Evolutionary conservation across 2,797 vertebrate species (phyloP), one percentile per base, ranked within the genome.

Genomic region (Anas bernieri): DNA sequence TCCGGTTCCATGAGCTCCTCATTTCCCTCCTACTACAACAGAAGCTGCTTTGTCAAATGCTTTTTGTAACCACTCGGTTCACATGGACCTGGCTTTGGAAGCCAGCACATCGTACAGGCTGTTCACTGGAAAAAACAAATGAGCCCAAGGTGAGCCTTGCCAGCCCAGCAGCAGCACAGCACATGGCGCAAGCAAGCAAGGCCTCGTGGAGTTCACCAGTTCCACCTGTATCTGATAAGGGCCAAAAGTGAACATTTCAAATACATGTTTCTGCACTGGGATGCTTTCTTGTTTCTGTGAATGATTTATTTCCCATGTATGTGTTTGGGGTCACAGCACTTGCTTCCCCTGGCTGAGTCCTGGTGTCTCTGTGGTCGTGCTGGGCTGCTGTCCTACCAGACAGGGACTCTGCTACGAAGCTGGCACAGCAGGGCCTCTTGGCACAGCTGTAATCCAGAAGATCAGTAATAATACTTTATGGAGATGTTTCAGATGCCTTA

Each of bases 291-390:
- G 83, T 86, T 93, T 93, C 85, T 86, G 86, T 75, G 75, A 23
- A 45, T 90, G 66, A 93, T 92, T 88, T 94, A 79, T 95, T 95
- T 94, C 93, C 96, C 68, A 76, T 84, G 45, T 92, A 68, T 9
- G 17, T 93, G 91, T 88, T 86, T 91, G 78, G 91, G 95, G 94
- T 94, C 78, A 81, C 86, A 90, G 64, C 94, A 93, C 78, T 96
- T 93, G 83, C 64, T 93, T 96, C 88, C 88, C 88, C 86, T 83
- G 62, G 39, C 62, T 22, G 80, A 72, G 64, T 94, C 68, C 58
- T 15, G 37, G n/a, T 94, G 77, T 76, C 80, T 94, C 82, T 86
- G 63, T 66, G 72, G 75, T 93, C 66, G 72, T 76, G 59, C 88
- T 90, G 83, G 63, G 30, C 54, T 68, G 61, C 69, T 58, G 55